These are phyloP conservation scores for Glaucomys volans DNA, from an alignment of 2,113 vertebrate genomes.

Conservation along the genomic window DNA sequence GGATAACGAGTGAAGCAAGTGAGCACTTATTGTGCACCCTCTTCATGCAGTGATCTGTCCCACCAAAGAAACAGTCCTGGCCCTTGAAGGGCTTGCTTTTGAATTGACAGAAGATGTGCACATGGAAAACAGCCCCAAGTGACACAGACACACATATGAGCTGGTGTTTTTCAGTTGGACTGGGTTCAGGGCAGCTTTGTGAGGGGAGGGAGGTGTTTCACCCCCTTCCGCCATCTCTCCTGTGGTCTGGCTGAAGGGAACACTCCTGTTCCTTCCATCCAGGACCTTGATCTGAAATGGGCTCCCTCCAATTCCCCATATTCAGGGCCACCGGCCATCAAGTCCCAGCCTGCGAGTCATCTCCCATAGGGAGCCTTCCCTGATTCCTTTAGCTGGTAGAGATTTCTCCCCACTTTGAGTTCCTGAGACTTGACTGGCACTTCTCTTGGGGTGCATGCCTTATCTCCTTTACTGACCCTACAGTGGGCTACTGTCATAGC, in stretches of 20 bases:
- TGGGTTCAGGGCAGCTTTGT: not conserved
- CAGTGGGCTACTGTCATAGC: rapidly evolving
- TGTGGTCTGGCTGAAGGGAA: not conserved
- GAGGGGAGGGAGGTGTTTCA: not conserved
- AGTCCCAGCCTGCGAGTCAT: not conserved
- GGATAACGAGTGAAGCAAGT: not conserved
- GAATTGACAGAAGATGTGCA: not conserved
- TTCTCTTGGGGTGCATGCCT: not conserved
- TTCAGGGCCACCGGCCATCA: not conserved
- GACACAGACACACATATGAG: not conserved
- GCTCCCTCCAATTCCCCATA: not conserved
- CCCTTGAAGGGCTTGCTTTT: not conserved
- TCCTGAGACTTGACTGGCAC: not conserved
- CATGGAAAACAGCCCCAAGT: not conserved
- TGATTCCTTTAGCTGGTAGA: not conserved
- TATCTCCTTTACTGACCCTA: not conserved
- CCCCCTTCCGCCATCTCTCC: no score
- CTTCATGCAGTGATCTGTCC: not conserved
- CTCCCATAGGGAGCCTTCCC: not conserved
- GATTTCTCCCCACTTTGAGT: not conserved
- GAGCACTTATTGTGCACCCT: not conserved
- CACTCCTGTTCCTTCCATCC: not conserved
- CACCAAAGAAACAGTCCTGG: not conserved
- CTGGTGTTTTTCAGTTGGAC: not conserved
- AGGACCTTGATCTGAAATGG: not conserved